Evolutionary conservation across 2,113 vertebrate genomes (phyloP).

Genomic region (Ophiodon elongatus): DNA sequence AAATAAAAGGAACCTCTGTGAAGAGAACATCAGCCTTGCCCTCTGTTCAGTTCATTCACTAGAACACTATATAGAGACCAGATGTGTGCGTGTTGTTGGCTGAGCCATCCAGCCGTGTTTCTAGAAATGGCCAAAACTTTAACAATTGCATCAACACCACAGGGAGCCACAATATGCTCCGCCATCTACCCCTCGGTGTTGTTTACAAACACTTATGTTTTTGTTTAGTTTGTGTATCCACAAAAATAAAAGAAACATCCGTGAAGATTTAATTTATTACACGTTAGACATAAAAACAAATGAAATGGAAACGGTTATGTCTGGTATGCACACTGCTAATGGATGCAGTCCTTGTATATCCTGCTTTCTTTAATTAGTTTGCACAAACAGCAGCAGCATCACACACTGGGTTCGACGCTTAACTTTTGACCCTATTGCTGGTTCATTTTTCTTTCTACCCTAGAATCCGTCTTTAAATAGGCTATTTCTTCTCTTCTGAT

Average conservation of each 20-base stretch:
- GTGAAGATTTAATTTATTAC: background rate
- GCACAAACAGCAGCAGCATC: background rate
- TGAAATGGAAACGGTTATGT: constrained; percentile 23
- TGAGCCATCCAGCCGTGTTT: constrained; percentile 42
- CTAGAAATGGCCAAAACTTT: constrained; percentile 43
- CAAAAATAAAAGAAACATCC: constrained; percentile 44
- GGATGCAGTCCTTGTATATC: background rate
- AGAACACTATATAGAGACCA: constrained; percentile 79
- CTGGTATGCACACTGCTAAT: constrained; percentile 9
- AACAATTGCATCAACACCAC: constrained; percentile 45
- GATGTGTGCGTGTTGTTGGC: constrained; percentile 70
- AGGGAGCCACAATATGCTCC: constrained; percentile 37
- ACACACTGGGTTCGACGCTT: background rate
- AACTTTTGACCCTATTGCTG: background rate
- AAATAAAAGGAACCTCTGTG: constrained; percentile 59
- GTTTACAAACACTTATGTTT: constrained; percentile 47
- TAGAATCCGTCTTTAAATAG: background rate
- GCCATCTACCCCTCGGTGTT: constrained; percentile 30
- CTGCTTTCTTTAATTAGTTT: constrained; percentile 10
- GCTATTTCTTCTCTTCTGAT: background rate
- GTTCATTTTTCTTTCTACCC: background rate
- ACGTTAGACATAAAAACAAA: constrained; percentile 34
- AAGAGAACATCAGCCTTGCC: constrained; percentile 54
- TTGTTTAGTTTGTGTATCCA: constrained; percentile 30
- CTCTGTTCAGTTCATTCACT: constrained; percentile 65